These are phyloP conservation scores for Eolophus roseicapilla DNA, from an alignment of 2,113 vertebrate species.

Conservation along the genomic window DNA sequence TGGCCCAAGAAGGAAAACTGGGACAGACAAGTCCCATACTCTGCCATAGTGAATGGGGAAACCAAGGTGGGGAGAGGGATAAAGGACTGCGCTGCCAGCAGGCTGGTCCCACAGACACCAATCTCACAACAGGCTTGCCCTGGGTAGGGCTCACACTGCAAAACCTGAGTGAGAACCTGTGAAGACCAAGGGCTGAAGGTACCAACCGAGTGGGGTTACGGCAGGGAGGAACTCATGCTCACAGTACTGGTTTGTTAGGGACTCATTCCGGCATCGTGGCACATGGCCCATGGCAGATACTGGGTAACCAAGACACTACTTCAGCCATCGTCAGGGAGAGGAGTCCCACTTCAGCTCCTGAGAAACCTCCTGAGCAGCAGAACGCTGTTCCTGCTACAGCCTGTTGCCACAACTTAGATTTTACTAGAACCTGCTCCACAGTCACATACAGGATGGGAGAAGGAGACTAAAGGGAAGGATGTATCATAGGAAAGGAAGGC, in stretches of 20 bases:
- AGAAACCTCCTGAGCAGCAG: background rate
- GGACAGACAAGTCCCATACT: background rate
- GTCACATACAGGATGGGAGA: background rate
- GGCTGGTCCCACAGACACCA: background rate
- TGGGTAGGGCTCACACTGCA: background rate
- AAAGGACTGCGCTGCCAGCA: background rate
- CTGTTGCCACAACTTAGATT: background rate
- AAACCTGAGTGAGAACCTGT: background rate
- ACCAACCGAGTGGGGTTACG: background rate
- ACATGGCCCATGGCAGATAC: background rate
- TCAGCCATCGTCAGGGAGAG: background rate
- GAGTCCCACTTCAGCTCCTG: background rate
- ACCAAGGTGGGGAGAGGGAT: background rate
- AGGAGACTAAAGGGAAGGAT: background rate
- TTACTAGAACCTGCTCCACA: background rate
- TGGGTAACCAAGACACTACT: background rate
- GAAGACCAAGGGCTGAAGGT: fast-evolving
- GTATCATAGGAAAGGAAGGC: background rate
- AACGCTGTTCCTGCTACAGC: background rate
- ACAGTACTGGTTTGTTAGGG: background rate
- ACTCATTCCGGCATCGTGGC: background rate
- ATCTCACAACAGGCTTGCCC: background rate
- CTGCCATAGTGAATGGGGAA: background rate
- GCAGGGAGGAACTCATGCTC: background rate
- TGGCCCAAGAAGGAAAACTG: background rate